Base-by-base conservation (phyloP, 2,113 vertebrate genomes). In the Nipponia nippon region DNA sequence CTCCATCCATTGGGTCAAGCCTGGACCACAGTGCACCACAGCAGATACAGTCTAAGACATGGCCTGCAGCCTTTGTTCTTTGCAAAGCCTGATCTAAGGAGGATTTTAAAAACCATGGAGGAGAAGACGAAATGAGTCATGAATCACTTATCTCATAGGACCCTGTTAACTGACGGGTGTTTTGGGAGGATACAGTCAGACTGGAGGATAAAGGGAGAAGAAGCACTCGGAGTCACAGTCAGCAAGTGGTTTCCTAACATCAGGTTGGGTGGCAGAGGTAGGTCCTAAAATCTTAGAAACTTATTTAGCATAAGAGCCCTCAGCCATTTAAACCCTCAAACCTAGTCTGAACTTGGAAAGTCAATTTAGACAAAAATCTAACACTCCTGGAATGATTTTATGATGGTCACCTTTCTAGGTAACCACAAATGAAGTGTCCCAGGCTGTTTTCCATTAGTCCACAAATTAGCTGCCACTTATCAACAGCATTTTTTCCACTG, bases 11-110 rank as follows among this genome's bases (percentile, higher is more conserved):
- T 5, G 49, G 25, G 18, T 53, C 32, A 42, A 67, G 56, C 13
- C 29, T 10, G 21, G 38, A 12, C 16, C 11, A 3, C 0, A 2
- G 14, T 2, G 11, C 29, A 25, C 6, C 11, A 11, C 3, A 1
- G 38, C 38, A 40, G 44, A 5, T 3, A 17, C 4, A 15, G 16
- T 20, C 76, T 20, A 6, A 52, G 63, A 9, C 13, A 1, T 4
- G 13, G 21, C 12, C 77, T 80, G 47, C 16, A 86, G 47, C 61
- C 52, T 36, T 56, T 32, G 19, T 2, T 25, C 75, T 38, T 44
- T 9, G n/a, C 17, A 6, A 70, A 66, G 2, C 25, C 40, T 50
- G 47, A 50, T 13, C 17, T 46, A 32, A 49, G 40, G 6, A 5
- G 13, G 11, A 23, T 82, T 78, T 84, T 52, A 47, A 73, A 40